Base-by-base conservation (phyloP, 2,888 invertebrate genomes). In the Parthenolecanium corni region DNA sequence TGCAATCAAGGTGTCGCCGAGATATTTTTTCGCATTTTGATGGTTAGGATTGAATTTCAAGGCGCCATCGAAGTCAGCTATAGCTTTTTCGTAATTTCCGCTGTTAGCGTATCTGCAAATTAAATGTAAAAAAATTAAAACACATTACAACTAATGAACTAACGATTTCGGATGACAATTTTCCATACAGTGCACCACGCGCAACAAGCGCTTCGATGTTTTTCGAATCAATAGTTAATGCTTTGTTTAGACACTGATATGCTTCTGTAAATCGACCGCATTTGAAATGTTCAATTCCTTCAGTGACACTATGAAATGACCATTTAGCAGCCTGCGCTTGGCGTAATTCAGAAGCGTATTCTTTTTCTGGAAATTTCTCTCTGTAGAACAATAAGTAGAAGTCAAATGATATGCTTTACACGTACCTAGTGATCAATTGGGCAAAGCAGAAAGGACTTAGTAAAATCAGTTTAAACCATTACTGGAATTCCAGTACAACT, bases 221-320 rank as follows among this genome's bases (percentile, higher is more conserved):
- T 69, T 86, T 81, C 0, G 90, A 86, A 75, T 93, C 93, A 69
- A 93, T 93, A 73, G 83, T 88, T 54, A 96, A 76, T 3, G 95
- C 96, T 74, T 90, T 91, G 74, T 93, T 93, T 47, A 93, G 79
- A 72, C 91, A 91, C 73, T 92, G 92, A 76, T 94, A 90, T 40
- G 95, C 95, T 77, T 96, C 95, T 0, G 89, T 85, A 74, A 91
- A 91, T 69, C 89, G 82, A 49, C 92, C 92, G 51, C 86, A 85
- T 76, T 95, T 95, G 76, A 94, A 94, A 76, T 89, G 88, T 71
- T 89, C 87, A 70, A 95, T 93, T 23, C 95, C 95, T 74, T 93
- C 90, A n/a, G 92, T 90, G 23, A 95, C 94, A 72, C 85, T 86
- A 73, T 89, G 83, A 75, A 91, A 90, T 1, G 93, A 93, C 90